phyloP scores from a whole-genome alignment of 92 coral and sea anemone species.

The Desmophyllum pertusum region DNA sequence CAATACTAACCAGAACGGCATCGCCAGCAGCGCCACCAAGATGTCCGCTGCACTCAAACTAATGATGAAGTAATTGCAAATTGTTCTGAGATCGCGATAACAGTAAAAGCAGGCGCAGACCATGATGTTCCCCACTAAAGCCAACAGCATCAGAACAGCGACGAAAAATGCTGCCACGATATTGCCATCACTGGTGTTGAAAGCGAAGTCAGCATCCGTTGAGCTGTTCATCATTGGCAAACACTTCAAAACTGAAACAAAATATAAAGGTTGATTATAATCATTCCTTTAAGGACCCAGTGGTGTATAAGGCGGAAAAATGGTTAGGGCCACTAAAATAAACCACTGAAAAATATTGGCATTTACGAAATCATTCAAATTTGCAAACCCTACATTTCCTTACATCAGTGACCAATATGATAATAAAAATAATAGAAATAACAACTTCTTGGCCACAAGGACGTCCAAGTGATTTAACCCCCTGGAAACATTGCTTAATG shows the following conservation, averaged over 20 bases:
- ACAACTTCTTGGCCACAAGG: background rate
- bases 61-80: constrained; percentile 93
- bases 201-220: constrained; percentile 16
- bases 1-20: constrained; percentile 90
- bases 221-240: constrained; percentile 47
- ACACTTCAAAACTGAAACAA: constrained; percentile 23
- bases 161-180: constrained; percentile 78
- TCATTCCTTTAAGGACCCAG: background rate
- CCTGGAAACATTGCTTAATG: background rate
- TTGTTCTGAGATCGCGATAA: constrained; percentile 77
- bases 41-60: constrained; percentile 90
- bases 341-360: background rate
- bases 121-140: constrained; percentile 79
- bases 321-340: background rate
- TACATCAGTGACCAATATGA: background rate
- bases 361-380: background rate
- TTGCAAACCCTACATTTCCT: background rate
- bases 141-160: constrained; percentile 77
- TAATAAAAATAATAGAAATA: background rate
- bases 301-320: background rate
- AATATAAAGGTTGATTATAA: background rate
- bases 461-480: background rate
- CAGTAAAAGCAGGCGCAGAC: constrained; percentile 87
- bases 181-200: constrained; percentile 63
- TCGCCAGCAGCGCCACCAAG: constrained; percentile 85